Evolutionary conservation across 2,797 vertebrate genomes (phyloP).

Genomic region (Phrynocephalus forsythii): DNA sequence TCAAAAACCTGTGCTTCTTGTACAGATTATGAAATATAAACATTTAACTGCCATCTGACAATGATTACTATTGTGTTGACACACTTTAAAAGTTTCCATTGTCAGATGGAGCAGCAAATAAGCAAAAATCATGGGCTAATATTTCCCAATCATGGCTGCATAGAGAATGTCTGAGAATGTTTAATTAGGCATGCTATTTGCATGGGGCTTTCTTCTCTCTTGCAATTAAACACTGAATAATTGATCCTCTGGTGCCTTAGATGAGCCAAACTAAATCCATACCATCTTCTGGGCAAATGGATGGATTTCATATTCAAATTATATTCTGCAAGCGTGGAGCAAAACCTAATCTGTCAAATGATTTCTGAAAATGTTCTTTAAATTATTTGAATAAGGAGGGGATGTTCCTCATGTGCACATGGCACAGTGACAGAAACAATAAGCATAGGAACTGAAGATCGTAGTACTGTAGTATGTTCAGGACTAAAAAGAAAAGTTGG

Average conservation of each 20-base stretch:
- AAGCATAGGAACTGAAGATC: neutral
- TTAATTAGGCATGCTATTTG: constrained; percentile 55
- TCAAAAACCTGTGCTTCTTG: neutral
- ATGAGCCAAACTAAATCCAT: constrained; percentile 35
- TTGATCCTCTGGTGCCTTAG: constrained; percentile 28
- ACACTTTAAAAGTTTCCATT: neutral
- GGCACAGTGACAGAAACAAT: neutral
- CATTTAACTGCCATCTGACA: neutral
- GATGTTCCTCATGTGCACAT: constrained; percentile 5
- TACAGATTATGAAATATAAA: neutral
- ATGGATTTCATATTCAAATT: constrained; percentile 40
- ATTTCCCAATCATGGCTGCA: neutral
- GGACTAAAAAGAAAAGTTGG: no score
- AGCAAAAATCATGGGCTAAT: constrained; percentile 15
- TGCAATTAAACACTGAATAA: constrained; percentile 34
- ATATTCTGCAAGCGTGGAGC: constrained; percentile 33
- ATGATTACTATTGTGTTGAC: neutral
- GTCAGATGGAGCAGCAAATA: neutral
- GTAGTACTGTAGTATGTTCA: no score
- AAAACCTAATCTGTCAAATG: constrained; percentile 39
- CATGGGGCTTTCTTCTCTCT: constrained; percentile 23
- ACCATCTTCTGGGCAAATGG: constrained; percentile 22
- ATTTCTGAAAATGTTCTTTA: constrained; percentile 37
- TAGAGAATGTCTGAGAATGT: constrained; percentile 43
- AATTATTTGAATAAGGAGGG: constrained; percentile 37